Evolutionary conservation across 2,113 vertebrate genomes (phyloP).

Genomic region (Otus sunia): DNA sequence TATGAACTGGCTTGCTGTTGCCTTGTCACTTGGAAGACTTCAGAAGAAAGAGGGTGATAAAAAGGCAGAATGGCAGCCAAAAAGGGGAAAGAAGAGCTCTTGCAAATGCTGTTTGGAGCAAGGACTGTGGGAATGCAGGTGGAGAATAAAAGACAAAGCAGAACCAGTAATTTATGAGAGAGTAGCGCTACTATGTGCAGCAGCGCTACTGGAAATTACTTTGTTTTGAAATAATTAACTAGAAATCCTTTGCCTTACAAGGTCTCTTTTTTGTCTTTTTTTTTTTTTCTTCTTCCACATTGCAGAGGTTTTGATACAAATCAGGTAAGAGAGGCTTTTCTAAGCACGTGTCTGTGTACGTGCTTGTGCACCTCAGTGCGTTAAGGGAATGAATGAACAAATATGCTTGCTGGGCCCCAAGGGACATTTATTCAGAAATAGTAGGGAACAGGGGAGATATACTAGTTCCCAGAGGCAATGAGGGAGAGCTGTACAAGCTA

Average conservation of each 20-base stretch:
- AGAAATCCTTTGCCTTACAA: neutral
- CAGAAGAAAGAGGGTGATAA: slow-evolving; percentile 49
- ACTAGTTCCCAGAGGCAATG: slow-evolving; percentile 22
- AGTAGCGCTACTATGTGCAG: neutral
- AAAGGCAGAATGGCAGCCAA: slow-evolving; percentile 43
- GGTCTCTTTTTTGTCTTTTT: neutral
- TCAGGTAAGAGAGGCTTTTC: slow-evolving; percentile 28
- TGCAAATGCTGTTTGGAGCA: neutral
- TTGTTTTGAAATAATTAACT: slow-evolving; percentile 35
- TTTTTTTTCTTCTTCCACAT: neutral
- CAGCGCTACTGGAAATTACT: neutral
- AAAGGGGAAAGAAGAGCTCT: slow-evolving; percentile 39
- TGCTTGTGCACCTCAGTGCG: neutral
- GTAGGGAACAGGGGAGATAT: slow-evolving; percentile 48
- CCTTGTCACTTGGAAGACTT: slow-evolving; percentile 32
- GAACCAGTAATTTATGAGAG: slow-evolving; percentile 28
- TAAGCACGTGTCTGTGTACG: neutral
- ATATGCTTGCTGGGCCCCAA: slow-evolving; percentile 19
- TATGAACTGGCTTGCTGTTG: slow-evolving; percentile 40
- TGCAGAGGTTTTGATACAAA: slow-evolving; percentile 16
- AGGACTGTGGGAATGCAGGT: slow-evolving; percentile 58
- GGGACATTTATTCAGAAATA: slow-evolving; percentile 49
- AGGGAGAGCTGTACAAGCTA: slow-evolving; percentile 32
- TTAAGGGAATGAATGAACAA: slow-evolving; percentile 57
- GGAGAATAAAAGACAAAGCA: slow-evolving; percentile 52